These are phyloP conservation scores for Catocala sponsa DNA, from an alignment of 2,888 invertebrate species.

Conservation along the genomic window DNA sequence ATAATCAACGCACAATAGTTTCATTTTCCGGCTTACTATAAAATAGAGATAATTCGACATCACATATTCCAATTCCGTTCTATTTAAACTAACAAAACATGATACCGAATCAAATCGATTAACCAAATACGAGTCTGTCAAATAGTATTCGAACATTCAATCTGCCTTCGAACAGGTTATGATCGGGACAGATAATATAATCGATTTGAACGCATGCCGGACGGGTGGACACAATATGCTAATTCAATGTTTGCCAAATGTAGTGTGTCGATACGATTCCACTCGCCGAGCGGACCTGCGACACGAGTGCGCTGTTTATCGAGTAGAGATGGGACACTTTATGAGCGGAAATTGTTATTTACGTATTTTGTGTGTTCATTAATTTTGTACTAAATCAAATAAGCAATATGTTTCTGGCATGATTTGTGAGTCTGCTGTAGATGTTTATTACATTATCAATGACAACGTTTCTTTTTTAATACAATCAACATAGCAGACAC, in stretches of 20 bases:
- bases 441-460: too few species aligned
- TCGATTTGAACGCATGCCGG: conserved; percentile 50
- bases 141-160: conserved; percentile 48
- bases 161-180: conserved; percentile 53
- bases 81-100: neutral
- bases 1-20: too few species aligned
- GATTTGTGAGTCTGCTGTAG: too few species aligned
- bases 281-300: conserved; percentile 46
- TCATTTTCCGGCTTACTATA: too few species aligned
- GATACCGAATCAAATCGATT: conserved; percentile 28
- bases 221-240: conserved; percentile 58
- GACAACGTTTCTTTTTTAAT: too few species aligned
- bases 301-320: conserved; percentile 49
- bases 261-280: conserved; percentile 54
- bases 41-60: too few species aligned
- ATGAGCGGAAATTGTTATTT: conserved; percentile 26
- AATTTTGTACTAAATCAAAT: neutral
- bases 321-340: conserved; percentile 43
- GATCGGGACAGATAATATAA: conserved; percentile 63
- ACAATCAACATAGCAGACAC: too few species aligned
- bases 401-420: too few species aligned
- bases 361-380: neutral
- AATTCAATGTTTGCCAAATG: conserved; percentile 70
- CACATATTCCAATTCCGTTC: neutral
- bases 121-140: conserved; percentile 43